These are phyloP conservation scores for Heliconius ismenius DNA, from an alignment of 2,888 invertebrate genomes.

Conservation along the genomic window DNA sequence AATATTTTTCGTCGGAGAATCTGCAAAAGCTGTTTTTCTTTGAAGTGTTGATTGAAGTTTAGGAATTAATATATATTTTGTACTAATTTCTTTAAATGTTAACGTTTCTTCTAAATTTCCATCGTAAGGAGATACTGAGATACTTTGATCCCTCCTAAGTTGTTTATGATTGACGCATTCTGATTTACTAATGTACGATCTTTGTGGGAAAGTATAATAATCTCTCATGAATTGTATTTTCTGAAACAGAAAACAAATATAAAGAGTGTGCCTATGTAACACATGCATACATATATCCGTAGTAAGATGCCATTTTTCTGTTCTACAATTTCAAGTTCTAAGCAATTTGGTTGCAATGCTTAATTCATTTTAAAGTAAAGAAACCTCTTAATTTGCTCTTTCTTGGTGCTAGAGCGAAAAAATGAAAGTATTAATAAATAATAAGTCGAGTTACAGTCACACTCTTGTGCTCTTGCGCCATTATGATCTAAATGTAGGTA, in stretches of 20 bases:
- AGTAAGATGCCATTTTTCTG: no score
- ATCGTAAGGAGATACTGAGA: not conserved
- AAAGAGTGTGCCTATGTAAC: not conserved
- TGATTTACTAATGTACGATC: not conserved
- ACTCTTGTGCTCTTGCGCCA: no score
- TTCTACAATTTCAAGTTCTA: no score
- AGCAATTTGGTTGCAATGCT: not conserved
- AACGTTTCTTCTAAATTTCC: conserved; percentile 46
- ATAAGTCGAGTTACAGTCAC: no score
- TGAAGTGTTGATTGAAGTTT: conserved; percentile 50
- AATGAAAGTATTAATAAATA: no score
- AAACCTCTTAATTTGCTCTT: not conserved
- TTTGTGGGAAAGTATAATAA: conserved; percentile 16
- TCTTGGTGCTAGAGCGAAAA: no score
- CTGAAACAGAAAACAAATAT: not conserved
- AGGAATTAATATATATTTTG: conserved; percentile 74
- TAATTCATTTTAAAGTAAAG: not conserved
- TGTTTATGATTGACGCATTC: conserved; percentile 4
- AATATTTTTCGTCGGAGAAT: conserved; percentile 24
- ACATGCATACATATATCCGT: not conserved
- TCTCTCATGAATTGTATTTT: not conserved
- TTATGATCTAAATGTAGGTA: no score
- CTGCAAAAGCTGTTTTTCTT: conserved; percentile 44
- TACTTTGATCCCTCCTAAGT: not conserved
- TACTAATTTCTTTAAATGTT: conserved; percentile 66